Evolutionary conservation across 2,113 vertebrate species (phyloP).

Genomic region (Nematolebias whitei): DNA sequence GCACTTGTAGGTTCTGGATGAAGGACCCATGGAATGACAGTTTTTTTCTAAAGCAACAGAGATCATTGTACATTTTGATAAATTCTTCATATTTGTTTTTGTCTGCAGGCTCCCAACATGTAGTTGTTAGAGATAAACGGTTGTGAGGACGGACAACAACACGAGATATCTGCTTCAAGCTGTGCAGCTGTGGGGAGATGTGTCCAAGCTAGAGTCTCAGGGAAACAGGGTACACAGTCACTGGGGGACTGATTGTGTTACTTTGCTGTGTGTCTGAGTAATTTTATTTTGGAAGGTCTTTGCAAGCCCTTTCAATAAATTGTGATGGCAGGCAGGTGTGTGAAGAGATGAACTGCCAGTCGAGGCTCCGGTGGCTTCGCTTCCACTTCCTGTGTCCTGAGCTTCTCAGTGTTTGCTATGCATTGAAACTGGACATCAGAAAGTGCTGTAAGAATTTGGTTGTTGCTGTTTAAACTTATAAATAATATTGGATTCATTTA

Average conservation of each 20-base stretch:
- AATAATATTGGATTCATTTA: too few species aligned
- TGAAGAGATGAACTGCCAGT: slow-evolving; percentile 54
- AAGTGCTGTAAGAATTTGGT: background rate
- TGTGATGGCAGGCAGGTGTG: slow-evolving; percentile 58
- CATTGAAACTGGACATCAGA: background rate
- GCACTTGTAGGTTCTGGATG: too few species aligned
- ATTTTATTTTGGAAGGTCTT: slow-evolving; percentile 60
- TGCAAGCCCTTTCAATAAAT: slow-evolving; percentile 55
- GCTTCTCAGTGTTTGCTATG: slow-evolving; percentile 6
- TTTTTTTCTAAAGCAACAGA: background rate
- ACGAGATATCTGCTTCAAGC: slow-evolving; percentile 28
- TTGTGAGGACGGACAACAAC: slow-evolving; percentile 11
- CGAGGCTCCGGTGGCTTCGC: slow-evolving; percentile 31
- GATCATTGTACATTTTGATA: background rate
- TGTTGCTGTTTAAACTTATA: background rate
- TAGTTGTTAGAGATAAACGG: slow-evolving; percentile 19
- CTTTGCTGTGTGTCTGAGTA: slow-evolving; percentile 51
- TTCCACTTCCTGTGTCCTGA: slow-evolving; percentile 17
- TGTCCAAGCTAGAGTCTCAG: slow-evolving; percentile 31
- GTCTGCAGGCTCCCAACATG: slow-evolving; percentile 10
- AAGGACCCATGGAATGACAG: background rate
- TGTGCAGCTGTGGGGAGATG: slow-evolving; percentile 31
- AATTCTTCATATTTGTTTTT: background rate
- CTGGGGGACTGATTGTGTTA: slow-evolving; percentile 61
- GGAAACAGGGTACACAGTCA: slow-evolving; percentile 43